phyloP scores from a whole-genome alignment of 2,113 vertebrate genomes.

The Melanostigma gelatinosum region DNA sequence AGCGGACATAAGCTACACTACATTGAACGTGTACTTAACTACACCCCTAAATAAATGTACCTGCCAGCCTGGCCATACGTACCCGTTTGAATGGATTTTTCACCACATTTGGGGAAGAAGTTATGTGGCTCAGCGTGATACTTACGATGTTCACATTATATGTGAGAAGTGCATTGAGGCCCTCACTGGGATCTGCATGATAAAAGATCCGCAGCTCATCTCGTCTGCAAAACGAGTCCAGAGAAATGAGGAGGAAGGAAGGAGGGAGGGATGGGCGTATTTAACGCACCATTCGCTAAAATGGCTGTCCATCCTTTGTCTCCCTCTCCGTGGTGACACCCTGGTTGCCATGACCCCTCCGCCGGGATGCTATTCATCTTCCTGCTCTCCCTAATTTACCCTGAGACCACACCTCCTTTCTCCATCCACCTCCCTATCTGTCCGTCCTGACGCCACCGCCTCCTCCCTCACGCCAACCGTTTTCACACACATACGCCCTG shows the following conservation, averaged over 20 bases:
- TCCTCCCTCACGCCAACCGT: slow-evolving; percentile 41
- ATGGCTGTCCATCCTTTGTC: slow-evolving; percentile 46
- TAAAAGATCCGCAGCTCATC: slow-evolving; percentile 33
- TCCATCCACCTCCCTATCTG: slow-evolving; percentile 44
- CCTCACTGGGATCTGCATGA: slow-evolving; percentile 26
- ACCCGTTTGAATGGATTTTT: background rate
- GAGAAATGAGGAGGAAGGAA: background rate
- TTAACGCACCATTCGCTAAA: slow-evolving; percentile 18
- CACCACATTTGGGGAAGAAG: background rate
- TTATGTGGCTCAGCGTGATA: background rate
- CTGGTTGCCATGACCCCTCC: slow-evolving; percentile 48
- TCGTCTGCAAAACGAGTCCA: background rate
- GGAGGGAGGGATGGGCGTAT: background rate
- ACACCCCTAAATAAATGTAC: too few relatives aligned
- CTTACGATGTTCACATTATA: slow-evolving; percentile 1
- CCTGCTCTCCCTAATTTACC: slow-evolving; percentile 46
- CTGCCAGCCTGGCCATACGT: too few relatives aligned
- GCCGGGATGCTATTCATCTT: slow-evolving; percentile 70
- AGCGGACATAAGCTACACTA: too few relatives aligned
- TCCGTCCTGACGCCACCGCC: background rate
- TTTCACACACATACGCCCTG: slow-evolving; percentile 39
- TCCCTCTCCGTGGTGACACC: slow-evolving; percentile 24
- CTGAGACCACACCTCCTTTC: slow-evolving; percentile 43
- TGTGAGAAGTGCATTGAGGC: slow-evolving; percentile 23
- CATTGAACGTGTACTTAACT: too few relatives aligned